Conservation (phyloP, 1,140 invertebrate species). For the Zophobas morio region DNA sequence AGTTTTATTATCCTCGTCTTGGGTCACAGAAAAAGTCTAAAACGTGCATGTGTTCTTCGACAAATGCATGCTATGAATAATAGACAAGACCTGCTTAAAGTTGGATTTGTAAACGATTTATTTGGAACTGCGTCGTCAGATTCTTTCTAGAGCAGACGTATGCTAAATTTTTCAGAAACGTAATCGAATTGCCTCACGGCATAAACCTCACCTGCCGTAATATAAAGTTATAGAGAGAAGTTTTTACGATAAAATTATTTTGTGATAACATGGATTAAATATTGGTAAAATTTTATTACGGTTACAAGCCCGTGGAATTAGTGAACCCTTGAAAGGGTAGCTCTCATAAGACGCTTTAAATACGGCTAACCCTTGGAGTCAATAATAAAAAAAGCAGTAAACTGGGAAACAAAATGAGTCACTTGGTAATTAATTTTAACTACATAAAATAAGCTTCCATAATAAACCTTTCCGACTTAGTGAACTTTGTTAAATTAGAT, state of each 20-base stretch:
- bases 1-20: constrained; percentile 19
- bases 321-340: background rate
- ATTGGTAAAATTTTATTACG: constrained; percentile 5
- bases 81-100: background rate
- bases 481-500: constrained; percentile 3
- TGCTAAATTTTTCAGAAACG: background rate
- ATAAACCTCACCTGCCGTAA: constrained; percentile 3
- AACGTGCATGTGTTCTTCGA: constrained; percentile 18
- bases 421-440: background rate
- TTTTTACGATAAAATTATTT: constrained; percentile 22
- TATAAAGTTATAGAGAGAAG: background rate
- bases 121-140: background rate
- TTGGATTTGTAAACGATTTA: background rate
- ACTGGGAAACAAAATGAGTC: background rate
- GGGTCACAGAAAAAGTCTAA: constrained; percentile 13
- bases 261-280: constrained; percentile 4
- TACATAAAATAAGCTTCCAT: background rate
- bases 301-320: background rate
- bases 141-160: background rate
- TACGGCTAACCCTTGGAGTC: background rate
- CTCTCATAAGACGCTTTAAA: background rate
- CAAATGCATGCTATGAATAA: background rate
- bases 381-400: background rate
- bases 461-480: background rate
- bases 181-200: constrained; percentile 8